Conservation (phyloP, 2,797 vertebrate genomes). For the Bryconaethiops microstoma region DNA sequence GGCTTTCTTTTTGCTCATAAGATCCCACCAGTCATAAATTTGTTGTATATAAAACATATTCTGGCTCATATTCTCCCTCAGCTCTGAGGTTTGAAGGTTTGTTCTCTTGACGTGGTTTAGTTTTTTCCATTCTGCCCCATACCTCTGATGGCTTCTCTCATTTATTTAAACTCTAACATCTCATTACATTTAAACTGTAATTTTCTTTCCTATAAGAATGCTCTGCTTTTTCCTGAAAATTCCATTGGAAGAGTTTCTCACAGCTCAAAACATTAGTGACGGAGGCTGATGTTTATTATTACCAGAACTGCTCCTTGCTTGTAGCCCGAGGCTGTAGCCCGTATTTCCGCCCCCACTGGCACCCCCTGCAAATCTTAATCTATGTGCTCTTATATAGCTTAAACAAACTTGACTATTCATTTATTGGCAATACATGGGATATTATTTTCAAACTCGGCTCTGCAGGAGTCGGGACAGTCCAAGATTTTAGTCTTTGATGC, state of each 20-base stretch:
- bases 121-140: not conserved
- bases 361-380: constrained; percentile 68
- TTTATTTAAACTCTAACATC: not conserved
- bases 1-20: not conserved
- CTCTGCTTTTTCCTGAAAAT: constrained; percentile 25
- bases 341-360: constrained; percentile 66
- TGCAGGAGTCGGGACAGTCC: constrained; percentile 34
- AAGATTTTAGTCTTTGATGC: constrained; percentile 48
- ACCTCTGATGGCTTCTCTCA: not conserved
- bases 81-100: not conserved
- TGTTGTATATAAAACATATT: not conserved
- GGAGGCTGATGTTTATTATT: constrained; percentile 45
- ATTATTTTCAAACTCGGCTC: constrained; percentile 52
- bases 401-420: constrained; percentile 57
- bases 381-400: constrained; percentile 65
- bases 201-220: constrained; percentile 2
- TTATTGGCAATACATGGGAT: constrained; percentile 49
- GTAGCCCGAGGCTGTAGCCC: constrained; percentile 58
- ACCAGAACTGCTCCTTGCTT: constrained; percentile 65
- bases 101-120: not conserved
- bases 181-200: not conserved
- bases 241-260: constrained; percentile 34
- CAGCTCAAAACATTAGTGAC: constrained; percentile 9
- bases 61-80: not conserved
- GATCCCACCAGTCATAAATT: not conserved